A percentile compares a stretch with the other conserved stretches of the same genome.
Evolutionary conservation across 2,113 vertebrate species (phyloP).

Genomic region (Tiliqua scincoides): DNA sequence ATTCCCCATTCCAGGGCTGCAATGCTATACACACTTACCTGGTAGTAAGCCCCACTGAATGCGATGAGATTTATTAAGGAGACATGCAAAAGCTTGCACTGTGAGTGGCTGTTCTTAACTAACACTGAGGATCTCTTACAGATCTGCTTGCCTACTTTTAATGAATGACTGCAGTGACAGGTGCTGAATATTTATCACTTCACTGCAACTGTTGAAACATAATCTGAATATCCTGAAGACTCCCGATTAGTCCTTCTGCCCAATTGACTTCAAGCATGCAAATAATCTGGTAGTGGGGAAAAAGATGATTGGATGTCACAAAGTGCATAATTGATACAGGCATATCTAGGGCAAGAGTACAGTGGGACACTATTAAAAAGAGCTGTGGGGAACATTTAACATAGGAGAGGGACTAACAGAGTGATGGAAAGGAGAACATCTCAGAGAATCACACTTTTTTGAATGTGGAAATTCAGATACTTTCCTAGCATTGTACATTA

Average conservation of each 20-base stretch:
- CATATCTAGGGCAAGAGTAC: neutral
- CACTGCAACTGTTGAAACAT: neutral
- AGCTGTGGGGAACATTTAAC: neutral
- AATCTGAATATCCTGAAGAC: conserved; percentile 2
- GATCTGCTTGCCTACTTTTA: neutral
- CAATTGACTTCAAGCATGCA: neutral
- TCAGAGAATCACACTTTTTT: neutral
- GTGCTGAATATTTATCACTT: neutral
- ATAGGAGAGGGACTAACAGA: neutral
- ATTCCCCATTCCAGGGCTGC: neutral
- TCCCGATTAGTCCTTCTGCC: neutral
- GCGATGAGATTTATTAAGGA: no score
- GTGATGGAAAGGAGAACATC: neutral
- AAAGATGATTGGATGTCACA: neutral
- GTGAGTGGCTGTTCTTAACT: neutral
- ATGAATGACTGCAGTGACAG: neutral
- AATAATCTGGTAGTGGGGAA: neutral
- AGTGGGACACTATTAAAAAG: neutral
- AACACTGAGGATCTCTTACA: neutral
- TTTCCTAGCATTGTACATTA: neutral
- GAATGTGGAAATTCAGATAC: neutral
- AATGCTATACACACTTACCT: no score
- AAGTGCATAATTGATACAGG: neutral
- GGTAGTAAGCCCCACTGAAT: no score
- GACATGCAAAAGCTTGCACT: no score